These are phyloP conservation scores for Lycocerus yunnanus DNA, from an alignment of 2,888 invertebrate species.

Conservation along the genomic window DNA sequence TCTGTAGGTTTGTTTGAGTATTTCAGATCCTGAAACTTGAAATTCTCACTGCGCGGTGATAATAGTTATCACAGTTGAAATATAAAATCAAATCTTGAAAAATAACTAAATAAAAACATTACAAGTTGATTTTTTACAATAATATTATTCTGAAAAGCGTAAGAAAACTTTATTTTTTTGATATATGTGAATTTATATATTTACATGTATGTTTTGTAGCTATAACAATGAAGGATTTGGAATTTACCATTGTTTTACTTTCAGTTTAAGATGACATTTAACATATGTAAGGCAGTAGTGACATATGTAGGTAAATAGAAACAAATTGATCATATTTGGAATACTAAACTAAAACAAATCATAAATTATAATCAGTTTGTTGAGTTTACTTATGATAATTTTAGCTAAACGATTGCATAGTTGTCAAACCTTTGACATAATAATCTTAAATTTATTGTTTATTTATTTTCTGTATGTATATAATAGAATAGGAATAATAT, in stretches of 20 bases:
- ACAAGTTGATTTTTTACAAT: too few relatives aligned
- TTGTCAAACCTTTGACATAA: not conserved
- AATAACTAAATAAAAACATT: too few relatives aligned
- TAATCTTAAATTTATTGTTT: not conserved
- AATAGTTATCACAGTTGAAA: too few relatives aligned
- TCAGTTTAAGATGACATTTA: not conserved
- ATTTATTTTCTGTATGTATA: not conserved
- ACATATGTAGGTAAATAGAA: not conserved
- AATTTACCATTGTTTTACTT: not conserved
- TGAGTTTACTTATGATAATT: not conserved
- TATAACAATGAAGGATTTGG: not conserved
- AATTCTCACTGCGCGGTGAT: too few relatives aligned
- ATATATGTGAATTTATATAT: not conserved
- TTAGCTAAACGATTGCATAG: not conserved
- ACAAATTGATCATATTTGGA: not conserved
- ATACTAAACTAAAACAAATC: not conserved
- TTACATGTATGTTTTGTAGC: not conserved
- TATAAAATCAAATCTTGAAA: too few relatives aligned
- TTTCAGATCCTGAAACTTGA: too few relatives aligned
- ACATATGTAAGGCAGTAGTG: not conserved
- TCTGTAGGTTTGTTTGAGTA: too few relatives aligned
- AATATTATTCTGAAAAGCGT: too few relatives aligned
- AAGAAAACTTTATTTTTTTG: not conserved
- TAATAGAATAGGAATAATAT: not conserved
- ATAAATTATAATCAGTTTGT: not conserved